A percentile compares a stretch with the other conserved stretches of the same genome.
phyloP scores from a whole-genome alignment of 1,140 invertebrate genomes.

The Matsumurasca onukii region DNA sequence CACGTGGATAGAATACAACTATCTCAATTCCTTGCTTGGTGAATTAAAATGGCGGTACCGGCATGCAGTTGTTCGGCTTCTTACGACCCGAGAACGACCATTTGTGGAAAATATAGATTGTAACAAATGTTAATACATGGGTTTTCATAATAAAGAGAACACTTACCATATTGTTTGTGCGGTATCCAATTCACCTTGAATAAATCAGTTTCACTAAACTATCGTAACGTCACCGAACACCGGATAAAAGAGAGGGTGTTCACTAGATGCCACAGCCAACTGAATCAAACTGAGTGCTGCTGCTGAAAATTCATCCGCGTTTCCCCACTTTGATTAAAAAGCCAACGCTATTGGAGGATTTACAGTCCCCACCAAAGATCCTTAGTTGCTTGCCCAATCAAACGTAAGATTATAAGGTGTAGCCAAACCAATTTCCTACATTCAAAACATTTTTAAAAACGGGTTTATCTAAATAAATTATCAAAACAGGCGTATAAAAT shows the following conservation, averaged over 20 bases:
- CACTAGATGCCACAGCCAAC: conserved; percentile 39
- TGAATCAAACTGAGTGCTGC: conserved; percentile 23
- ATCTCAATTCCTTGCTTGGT: too few species aligned
- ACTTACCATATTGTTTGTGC: conserved; percentile 39
- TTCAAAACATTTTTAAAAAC: too few species aligned
- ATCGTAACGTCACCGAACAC: conserved; percentile 33
- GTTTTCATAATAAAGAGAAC: too few species aligned
- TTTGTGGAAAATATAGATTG: too few species aligned
- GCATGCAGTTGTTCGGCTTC: conserved; percentile 28
- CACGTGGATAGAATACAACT: too few species aligned
- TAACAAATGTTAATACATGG: too few species aligned
- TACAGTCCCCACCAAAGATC: not conserved
- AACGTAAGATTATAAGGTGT: too few species aligned
- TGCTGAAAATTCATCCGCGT: conserved; percentile 8
- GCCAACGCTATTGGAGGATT: not conserved
- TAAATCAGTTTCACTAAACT: conserved; percentile 36
- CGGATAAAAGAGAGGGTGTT: conserved; percentile 33
- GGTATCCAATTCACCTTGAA: conserved; percentile 35
- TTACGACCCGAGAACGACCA: too few species aligned
- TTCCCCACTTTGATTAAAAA: not conserved
- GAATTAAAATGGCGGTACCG: conserved; percentile 42
- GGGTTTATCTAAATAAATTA: too few species aligned
- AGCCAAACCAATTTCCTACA: too few species aligned
- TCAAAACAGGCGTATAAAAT: too few species aligned
- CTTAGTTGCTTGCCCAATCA: not conserved